A percentile compares a stretch with the other conserved stretches of the same genome.
Conservation (phyloP, 2,113 vertebrate species). For the Ciconia maguari region DNA sequence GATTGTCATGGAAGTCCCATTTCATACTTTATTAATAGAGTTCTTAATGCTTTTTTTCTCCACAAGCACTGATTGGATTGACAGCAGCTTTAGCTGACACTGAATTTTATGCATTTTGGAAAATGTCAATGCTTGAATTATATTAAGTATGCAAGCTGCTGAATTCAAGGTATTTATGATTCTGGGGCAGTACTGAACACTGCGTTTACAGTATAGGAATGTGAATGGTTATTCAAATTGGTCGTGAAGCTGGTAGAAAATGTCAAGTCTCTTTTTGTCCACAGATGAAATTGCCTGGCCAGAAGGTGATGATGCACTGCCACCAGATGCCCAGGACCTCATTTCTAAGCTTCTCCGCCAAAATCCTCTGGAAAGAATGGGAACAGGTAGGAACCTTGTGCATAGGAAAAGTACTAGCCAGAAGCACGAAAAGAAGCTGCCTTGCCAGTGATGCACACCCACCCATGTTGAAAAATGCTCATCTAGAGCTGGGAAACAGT, state of each 20-base stretch:
- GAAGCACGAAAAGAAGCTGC: background rate
- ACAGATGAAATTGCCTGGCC: constrained; percentile 97
- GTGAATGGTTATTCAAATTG: constrained; percentile 20
- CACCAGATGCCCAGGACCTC: constrained; percentile 91
- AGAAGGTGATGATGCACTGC: constrained; percentile 92
- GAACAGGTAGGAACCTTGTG: constrained; percentile 82
- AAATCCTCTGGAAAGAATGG: constrained; percentile 92
- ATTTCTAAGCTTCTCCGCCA: constrained; percentile 91
- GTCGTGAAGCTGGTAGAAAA: background rate
- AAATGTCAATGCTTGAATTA: constrained; percentile 63
- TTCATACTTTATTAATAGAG: constrained; percentile 65
- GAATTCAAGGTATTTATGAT: background rate
- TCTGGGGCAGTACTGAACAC: background rate
- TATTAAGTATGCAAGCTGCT: constrained; percentile 46
- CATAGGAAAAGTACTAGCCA: background rate
- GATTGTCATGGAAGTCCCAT: constrained; percentile 44
- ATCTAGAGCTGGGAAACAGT: background rate
- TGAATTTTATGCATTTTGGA: constrained; percentile 61
- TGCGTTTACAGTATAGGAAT: background rate
- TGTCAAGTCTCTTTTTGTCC: constrained; percentile 30
- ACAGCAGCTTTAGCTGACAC: constrained; percentile 55
- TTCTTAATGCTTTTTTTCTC: constrained; percentile 32
- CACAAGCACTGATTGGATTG: constrained; percentile 44
- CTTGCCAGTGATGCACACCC: background rate
- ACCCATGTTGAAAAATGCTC: background rate